Evolutionary conservation across 2,113 vertebrate genomes (phyloP), one percentile per base, ranked within the genome.

Genomic region (Echinops telfairi): DNA sequence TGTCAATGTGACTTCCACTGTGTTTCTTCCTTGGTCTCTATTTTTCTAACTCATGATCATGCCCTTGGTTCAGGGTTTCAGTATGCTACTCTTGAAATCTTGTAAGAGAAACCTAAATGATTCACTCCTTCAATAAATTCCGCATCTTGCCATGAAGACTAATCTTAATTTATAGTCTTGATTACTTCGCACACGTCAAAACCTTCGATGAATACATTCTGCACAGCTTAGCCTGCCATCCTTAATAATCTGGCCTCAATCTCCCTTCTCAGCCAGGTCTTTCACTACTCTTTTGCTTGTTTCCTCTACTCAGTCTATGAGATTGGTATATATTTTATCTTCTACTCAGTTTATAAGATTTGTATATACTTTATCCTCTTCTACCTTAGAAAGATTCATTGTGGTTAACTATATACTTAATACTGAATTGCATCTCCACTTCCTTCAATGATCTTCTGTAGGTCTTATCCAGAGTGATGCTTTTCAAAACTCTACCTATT

Each of bases 311-410:
- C 20, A 29, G 7, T 9, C 60, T 25, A 3, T 1, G 2, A 62
- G 2, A 8, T 17, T 0, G 31, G 17, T 15, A 60, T 5, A 2
- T 8, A 14, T 8, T 4, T 16, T 31, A 43, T n/a, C 33, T 27
- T 66, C 6, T 31, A 20, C 38, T 14, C 15, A n/a, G 11, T 12
- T 43, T 25, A 2, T 0, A 2, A 62, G 3, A 8, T 17, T 0
- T n/a, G 17, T 14, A 71, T 6, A 2, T 14, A 15, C 15, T 4
- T 17, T n/a, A 43, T 11, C 12, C 11, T 1, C 23, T 40, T 31
- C 43, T 4, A n/a, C 27, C 53, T 66, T 1, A 6, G 73, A 15
- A 19, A 62, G 3, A 62, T 20, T 62, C 62, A 64, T 3, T 2
- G 7, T 71, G 17, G 60, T 62, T 53, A 53, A 53, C 12, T 53